These are phyloP conservation scores for Eupelmus urozonus DNA, from an alignment of 2,888 invertebrate species.

Conservation along the genomic window DNA sequence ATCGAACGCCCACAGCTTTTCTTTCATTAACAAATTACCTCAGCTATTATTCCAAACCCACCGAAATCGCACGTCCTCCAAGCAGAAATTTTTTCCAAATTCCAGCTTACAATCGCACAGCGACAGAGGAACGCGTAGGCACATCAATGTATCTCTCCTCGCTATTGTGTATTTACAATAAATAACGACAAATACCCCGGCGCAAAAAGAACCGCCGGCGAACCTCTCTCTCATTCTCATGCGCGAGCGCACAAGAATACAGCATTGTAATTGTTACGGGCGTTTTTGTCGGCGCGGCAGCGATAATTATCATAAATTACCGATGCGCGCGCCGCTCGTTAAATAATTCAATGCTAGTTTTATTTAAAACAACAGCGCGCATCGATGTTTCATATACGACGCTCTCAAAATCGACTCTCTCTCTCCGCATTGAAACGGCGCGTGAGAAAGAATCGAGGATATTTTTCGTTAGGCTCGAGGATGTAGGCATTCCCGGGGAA, in stretches of 20 bases:
- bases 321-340: constrained; percentile 27
- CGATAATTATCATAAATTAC: constrained; percentile 55
- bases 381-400: neutral
- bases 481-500: no score
- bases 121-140: constrained; percentile 8
- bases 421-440: constrained; percentile 2
- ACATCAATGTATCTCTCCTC: constrained; percentile 4
- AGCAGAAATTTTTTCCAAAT: neutral
- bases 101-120: neutral
- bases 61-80: neutral
- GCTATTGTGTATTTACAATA: constrained; percentile 39
- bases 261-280: constrained; percentile 38
- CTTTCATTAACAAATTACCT: no score
- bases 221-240: constrained; percentile 10
- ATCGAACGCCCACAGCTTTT: no score
- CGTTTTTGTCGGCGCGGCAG: constrained; percentile 16
- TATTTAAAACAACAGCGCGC: constrained; percentile 9
- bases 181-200: constrained; percentile 26
- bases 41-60: neutral
- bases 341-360: constrained; percentile 45
- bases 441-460: constrained; percentile 20
- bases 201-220: neutral
- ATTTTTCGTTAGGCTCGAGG: constrained; percentile 2
- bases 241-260: neutral
- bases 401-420: neutral